phyloP scores from a whole-genome alignment of 2,797 vertebrate species.

The Lophius americanus region DNA sequence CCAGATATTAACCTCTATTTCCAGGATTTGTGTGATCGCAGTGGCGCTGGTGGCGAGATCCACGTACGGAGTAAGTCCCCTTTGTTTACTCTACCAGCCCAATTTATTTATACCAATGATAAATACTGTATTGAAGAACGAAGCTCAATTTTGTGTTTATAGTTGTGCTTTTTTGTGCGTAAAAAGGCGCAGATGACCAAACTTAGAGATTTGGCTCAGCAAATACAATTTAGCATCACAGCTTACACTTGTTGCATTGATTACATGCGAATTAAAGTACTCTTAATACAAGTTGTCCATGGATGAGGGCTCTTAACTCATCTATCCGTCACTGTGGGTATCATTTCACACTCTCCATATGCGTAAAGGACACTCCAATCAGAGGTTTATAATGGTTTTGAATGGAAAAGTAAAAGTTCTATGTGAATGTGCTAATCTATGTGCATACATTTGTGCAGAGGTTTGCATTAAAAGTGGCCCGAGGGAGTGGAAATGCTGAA shows the following conservation, averaged over 20 bases:
- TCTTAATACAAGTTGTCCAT: background rate
- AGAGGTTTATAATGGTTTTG: too few species aligned
- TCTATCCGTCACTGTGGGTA: slow-evolving; percentile 27
- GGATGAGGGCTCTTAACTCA: background rate
- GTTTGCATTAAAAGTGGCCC: slow-evolving; percentile 1
- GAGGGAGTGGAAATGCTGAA: slow-evolving; percentile 8
- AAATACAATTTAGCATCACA: background rate
- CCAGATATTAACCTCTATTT: slow-evolving; percentile 16
- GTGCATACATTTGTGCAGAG: background rate
- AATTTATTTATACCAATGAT: slow-evolving; percentile 8
- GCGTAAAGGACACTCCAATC: background rate
- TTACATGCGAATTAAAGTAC: background rate
- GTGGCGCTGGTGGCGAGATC: slow-evolving; percentile 53
- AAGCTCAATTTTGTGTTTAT: too few species aligned
- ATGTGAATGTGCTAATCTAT: too few species aligned
- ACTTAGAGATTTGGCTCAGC: background rate
- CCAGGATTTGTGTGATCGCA: slow-evolving; percentile 70
- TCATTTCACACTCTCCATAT: background rate
- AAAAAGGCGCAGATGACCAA: background rate
- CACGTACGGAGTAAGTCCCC: slow-evolving; percentile 79
- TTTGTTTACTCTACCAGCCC: slow-evolving; percentile 42
- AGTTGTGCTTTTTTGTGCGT: background rate
- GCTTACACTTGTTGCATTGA: background rate
- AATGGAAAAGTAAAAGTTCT: too few species aligned
- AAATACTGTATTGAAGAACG: too few species aligned